Evolutionary conservation across 35 echinoderm and acorn worm genomes (phyloP).

Genomic region (Hemicentrotus pulcherrimus): DNA sequence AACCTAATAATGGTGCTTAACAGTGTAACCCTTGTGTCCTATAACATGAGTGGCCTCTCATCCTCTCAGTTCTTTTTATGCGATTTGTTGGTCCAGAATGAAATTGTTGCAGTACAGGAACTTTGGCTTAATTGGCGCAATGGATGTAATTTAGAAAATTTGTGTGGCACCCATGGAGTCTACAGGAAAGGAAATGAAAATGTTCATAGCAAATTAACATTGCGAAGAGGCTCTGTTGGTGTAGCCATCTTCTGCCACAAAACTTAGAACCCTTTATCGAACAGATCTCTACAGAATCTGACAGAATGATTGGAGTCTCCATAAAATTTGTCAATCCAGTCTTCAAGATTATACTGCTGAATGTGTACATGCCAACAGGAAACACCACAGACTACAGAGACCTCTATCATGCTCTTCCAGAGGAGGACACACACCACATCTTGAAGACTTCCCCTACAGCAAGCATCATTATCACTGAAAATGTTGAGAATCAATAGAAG

Average conservation of each 20-base stretch:
- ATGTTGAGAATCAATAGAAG: too few species aligned
- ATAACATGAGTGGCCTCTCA: background rate
- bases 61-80: constrained; percentile 1
- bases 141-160: background rate
- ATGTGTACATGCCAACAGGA: constrained; percentile 21
- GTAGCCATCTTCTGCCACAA: constrained; percentile 9
- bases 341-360: background rate
- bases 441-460: background rate
- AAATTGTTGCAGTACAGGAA: background rate
- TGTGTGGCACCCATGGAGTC: background rate
- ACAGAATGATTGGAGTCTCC: background rate
- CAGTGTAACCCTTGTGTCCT: background rate
- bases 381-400: background rate
- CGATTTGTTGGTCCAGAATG: background rate
- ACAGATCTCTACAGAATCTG: background rate
- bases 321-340: background rate
- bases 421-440: background rate
- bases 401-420: background rate
- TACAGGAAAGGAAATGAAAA: background rate
- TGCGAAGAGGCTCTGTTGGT: background rate
- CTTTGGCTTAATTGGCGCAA: background rate
- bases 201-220: background rate
- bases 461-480: background rate
- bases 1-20: background rate
- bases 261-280: background rate